phyloP scores from a whole-genome alignment of 2,797 vertebrate genomes.

The Lacerta bilineata region DNA sequence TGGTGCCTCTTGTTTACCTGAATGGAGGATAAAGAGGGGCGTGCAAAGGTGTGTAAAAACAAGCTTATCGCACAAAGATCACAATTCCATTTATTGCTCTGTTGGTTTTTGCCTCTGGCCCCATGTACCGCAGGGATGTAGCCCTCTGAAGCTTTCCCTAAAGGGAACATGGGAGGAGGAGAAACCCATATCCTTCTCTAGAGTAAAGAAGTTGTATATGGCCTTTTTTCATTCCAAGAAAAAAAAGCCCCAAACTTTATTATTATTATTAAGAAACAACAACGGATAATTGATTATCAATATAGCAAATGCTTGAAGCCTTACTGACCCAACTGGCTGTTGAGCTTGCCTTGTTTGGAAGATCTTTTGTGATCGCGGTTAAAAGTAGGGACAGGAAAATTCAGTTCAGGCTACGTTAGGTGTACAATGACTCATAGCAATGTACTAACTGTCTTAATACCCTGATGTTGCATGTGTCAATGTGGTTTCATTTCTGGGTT shows the following conservation, averaged over 20 bases:
- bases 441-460: slow-evolving; percentile 88
- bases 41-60: no score
- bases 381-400: slow-evolving; percentile 66
- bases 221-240: slow-evolving; percentile 37
- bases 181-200: neutral
- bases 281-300: slow-evolving; percentile 55
- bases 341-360: slow-evolving; percentile 74
- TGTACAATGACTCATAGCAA: slow-evolving; percentile 71
- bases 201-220: slow-evolving; percentile 48
- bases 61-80: no score
- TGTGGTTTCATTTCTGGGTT: slow-evolving; percentile 81
- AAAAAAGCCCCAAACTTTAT: neutral
- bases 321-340: slow-evolving; percentile 70
- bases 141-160: no score
- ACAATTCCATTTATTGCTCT: no score
- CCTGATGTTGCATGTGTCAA: slow-evolving; percentile 94
- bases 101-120: no score
- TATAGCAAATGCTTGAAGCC: slow-evolving; percentile 59
- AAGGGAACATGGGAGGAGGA: no score
- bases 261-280: neutral
- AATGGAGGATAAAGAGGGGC: no score
- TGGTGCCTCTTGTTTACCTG: no score
- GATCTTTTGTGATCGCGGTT: slow-evolving; percentile 61
- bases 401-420: slow-evolving; percentile 75
- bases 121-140: no score